Evolutionary conservation across 53 echinoderm and acorn worm species (phyloP), one percentile per base, ranked within the genome.

Genomic region (Paelopatides confundens): DNA sequence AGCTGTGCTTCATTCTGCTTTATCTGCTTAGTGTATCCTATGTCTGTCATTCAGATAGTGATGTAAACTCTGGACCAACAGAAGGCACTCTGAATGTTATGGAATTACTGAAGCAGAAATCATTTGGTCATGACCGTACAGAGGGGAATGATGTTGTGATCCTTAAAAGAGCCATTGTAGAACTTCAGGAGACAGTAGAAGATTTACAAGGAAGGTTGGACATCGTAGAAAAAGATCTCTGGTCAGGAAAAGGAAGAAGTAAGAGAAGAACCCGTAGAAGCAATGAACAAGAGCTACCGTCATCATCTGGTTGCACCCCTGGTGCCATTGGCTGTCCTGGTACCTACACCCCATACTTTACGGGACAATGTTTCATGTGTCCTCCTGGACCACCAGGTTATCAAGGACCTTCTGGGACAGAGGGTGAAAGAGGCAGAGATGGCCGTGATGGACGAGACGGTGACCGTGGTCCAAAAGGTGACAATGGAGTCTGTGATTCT

Each of bases 371-470:
- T 78, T 78, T 78, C 28, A 28, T 78, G 3, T 83, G 83, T 64
- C 83, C 83, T 17, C 65, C 65, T 35, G 64, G 84, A 3, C 18
- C 39, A 2, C 39, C 83, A 58, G 83, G 83, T 33, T 27, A 63
- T 5, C 24, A 31, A n/a, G 83, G 83, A 29, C 65, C 83, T 18
- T 64, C 83, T n/a, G 83, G 83, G 17, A 18, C 35, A 28, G 32
- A 26, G 34, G 83, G 83, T 0, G 31, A 33, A 11, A 58, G 30
- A 2, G 83, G 83, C 17, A 33, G 63, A 26, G 63, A 62, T 63
- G 83, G 83, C 9, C 54, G 83, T 4, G 83, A 83, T 29, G 83
- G 83, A 5, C 83, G 83, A 15, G 83, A 83, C 46, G 51, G 68
- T 33, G 15, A 33, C 13, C 28, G 33, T 13, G 76, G 39, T 11